Conservation (phyloP, 2,888 invertebrate genomes). For the Leucophenga maculata region DNA sequence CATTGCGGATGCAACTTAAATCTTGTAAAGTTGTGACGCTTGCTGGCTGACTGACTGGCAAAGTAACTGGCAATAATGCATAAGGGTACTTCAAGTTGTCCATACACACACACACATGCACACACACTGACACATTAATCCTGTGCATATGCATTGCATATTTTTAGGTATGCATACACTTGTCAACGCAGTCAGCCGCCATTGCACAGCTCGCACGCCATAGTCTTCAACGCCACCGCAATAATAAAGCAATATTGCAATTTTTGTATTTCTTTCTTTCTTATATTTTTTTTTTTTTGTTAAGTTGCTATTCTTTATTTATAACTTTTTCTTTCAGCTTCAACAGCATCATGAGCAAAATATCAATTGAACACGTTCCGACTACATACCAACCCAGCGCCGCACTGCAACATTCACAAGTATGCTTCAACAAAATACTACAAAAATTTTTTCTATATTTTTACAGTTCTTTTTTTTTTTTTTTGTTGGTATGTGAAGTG, state of each 20-base stretch:
- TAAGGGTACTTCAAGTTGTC: conserved; percentile 38
- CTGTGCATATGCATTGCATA: conserved; percentile 23
- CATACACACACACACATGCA: conserved; percentile 42
- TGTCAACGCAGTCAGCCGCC: neutral
- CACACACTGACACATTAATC: conserved; percentile 36
- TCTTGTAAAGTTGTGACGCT: neutral
- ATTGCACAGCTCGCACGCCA: neutral
- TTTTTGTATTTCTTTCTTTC: conserved; percentile 31
- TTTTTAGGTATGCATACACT: conserved; percentile 19
- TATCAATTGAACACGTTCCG: conserved; percentile 64
- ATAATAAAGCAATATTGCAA: conserved; percentile 59
- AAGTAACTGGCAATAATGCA: conserved; percentile 13
- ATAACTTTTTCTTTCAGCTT: conserved; percentile 58
- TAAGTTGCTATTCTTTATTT: conserved; percentile 57
- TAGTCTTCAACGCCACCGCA: conserved; percentile 10
- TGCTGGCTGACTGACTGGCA: neutral
- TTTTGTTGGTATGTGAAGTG: neutral
- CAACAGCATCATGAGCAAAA: conserved; percentile 54
- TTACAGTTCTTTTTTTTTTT: neutral
- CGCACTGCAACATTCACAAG: conserved; percentile 19
- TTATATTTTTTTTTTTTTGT: conserved; percentile 17
- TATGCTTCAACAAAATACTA: conserved; percentile 20
- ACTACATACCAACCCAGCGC: conserved; percentile 35
- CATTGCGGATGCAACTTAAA: no score
- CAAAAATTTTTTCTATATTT: conserved; percentile 21